Evolutionary conservation across 2,797 vertebrate species (phyloP), one percentile per base, ranked within the genome.

Genomic region (Amazonetta brasiliensis): DNA sequence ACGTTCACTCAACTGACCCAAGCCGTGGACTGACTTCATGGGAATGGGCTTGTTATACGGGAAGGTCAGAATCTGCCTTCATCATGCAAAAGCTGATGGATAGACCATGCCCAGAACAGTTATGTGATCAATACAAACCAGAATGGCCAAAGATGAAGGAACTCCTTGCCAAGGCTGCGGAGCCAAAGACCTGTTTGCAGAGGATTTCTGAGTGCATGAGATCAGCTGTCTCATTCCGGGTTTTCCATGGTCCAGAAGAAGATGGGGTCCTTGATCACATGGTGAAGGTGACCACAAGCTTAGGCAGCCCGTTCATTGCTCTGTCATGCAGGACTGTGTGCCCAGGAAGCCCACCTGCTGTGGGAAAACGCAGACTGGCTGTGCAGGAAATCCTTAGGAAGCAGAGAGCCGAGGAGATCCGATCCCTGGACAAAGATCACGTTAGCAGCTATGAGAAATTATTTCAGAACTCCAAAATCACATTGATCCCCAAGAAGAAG

Each of bases 11-110:
- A 0, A 98, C 97, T 44, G 99, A 99, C 95, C 98, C 96, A 25
- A 98, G 98, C 39, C 98, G 99, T 14, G 97, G 98, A 35, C 97
- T 99, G 84, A 99, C 98, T 2, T 92, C 99, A 4, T 98, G 97
- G 94, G 99, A 99, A 95, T 99, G 99, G 99, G 99, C 99, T 35
- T 89, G 98, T 31, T 99, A 98, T 92, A 99, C 99, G 0, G 98
- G 99, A 62, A 98, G 99, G 8, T 97, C 98, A 28, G 99, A 99
- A 92, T 98, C 99, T 0, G 98, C 98, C 28, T 98, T 98, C 23
- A 84, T 98, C 96, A 99, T 99, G 96, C 97, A 98, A 21, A 98
- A 98, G 60, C 97, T 99, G 84, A 97, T 99, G 97, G 98, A 98
- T 35, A 98, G 98, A 17, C 98, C 99, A 8, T 98, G 98, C 87